Evolutionary conservation across 2,113 vertebrate species (phyloP).

Genomic region (Sceloporus tristichus): DNA sequence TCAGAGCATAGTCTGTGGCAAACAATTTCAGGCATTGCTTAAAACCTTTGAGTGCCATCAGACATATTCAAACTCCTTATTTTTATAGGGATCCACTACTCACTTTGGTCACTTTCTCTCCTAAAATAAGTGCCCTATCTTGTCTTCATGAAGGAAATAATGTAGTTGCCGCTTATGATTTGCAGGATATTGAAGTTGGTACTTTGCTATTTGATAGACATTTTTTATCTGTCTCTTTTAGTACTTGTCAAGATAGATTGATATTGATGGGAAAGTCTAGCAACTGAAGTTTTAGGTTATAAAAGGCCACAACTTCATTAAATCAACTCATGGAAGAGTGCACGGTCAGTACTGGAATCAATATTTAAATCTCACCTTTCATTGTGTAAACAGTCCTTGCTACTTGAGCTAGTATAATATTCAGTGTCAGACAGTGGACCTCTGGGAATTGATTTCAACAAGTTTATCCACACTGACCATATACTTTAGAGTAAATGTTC

Average conservation of each 20-base stretch:
- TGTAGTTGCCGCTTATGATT: background rate
- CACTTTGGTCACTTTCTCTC: no score
- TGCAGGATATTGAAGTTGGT: background rate
- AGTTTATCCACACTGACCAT: no score
- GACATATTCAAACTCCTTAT: background rate
- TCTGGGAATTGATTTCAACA: background rate
- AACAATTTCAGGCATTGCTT: background rate
- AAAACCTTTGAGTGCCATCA: slow-evolving; percentile 22
- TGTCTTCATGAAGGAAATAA: no score
- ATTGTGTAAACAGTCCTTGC: background rate
- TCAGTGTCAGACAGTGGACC: no score
- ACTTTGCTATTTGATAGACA: background rate
- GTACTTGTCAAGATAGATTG: background rate
- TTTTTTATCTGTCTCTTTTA: background rate
- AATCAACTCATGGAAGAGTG: background rate
- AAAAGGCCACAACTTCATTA: background rate
- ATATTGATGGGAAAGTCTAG: background rate
- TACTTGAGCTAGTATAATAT: background rate
- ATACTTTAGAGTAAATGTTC: no score
- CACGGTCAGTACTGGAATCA: background rate
- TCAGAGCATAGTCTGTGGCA: background rate
- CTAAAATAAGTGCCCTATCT: no score
- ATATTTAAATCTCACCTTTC: background rate
- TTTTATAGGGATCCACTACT: background rate
- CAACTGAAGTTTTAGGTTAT: background rate